Evolutionary conservation across 2,797 vertebrate species (phyloP).

Genomic region (Pogoniulus pusillus): DNA sequence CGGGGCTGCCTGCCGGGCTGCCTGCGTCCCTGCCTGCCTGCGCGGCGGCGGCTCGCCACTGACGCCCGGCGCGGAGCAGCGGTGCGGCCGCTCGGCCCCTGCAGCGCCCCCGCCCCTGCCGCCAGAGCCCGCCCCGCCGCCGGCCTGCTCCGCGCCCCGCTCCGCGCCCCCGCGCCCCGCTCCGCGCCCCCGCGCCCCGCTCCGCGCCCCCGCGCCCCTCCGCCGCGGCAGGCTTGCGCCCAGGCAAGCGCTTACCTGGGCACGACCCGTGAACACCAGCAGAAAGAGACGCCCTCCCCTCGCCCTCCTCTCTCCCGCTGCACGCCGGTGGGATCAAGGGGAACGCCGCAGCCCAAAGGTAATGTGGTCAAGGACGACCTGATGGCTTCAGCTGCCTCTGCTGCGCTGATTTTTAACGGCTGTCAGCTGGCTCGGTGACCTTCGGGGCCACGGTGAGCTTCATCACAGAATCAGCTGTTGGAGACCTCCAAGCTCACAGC

Average conservation of each 20-base stretch:
- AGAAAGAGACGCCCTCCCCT: rapidly evolving
- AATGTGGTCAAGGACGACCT: too few species aligned
- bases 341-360: neutral
- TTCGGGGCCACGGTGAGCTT: neutral
- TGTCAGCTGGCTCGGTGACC: neutral
- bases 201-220: neutral
- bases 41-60: neutral
- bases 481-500: too few species aligned
- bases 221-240: too few species aligned
- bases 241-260: rapidly evolving
- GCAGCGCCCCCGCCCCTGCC: neutral
- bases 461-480: too few species aligned
- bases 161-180: too few species aligned
- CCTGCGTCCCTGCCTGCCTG: neutral
- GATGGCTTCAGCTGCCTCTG: neutral
- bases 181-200: neutral
- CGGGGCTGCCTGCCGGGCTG: neutral
- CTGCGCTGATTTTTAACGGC: neutral
- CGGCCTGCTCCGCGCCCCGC: neutral
- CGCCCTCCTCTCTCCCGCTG: too few species aligned
- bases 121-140: neutral
- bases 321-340: neutral
- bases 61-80: neutral
- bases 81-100: neutral
- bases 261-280: rapidly evolving